A percentile compares a stretch with the other conserved stretches of the same genome.
phyloP scores from a whole-genome alignment of 2,113 vertebrate species.

The Potamarius usumacintae region DNA sequence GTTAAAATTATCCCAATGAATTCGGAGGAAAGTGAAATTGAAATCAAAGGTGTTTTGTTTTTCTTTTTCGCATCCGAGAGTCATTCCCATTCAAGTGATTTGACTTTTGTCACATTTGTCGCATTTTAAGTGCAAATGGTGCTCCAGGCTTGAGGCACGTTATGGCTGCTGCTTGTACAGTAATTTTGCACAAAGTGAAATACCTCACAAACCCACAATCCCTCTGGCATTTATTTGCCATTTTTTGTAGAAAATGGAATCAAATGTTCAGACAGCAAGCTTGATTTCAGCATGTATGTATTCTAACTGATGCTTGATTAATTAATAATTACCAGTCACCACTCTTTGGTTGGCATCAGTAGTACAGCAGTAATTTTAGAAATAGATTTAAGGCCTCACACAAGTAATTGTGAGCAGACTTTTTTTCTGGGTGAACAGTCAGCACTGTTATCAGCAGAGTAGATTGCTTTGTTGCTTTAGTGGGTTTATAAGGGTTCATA shows the following conservation, averaged over 20 bases:
- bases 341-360: neutral
- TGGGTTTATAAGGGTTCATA: neutral
- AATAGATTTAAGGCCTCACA: neutral
- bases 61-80: neutral
- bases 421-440: neutral
- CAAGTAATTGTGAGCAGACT: neutral
- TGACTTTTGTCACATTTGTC: neutral
- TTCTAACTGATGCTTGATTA: neutral
- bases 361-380: neutral
- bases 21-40: neutral
- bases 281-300: neutral
- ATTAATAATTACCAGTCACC: neutral
- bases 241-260: neutral
- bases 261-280: neutral
- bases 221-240: neutral
- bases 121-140: conserved; percentile 1
- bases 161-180: neutral
- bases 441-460: neutral
- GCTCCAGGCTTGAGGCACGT: neutral
- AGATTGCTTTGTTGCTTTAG: neutral
- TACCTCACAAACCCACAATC: neutral
- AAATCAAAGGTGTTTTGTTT: neutral
- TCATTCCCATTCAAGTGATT: neutral
- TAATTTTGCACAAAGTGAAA: neutral
- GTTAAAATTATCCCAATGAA: neutral